These are phyloP conservation scores for Parambassis ranga DNA, from an alignment of 2,797 vertebrate genomes.

Conservation along the genomic window DNA sequence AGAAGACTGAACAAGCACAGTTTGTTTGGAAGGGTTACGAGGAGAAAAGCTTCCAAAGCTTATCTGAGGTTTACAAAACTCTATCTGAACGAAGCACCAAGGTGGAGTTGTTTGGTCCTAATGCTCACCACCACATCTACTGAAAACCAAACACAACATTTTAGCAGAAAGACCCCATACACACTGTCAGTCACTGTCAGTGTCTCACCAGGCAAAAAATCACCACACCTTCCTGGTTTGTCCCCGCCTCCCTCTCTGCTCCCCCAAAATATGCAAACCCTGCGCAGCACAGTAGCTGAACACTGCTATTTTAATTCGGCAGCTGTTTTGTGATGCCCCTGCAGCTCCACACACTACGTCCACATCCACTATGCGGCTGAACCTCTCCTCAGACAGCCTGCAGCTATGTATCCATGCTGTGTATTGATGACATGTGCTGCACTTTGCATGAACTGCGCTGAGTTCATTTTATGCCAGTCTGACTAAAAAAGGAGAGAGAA, in stretches of 20 bases:
- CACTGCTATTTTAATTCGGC: conserved; percentile 56
- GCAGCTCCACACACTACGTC: neutral
- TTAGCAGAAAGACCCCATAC: too few relatives aligned
- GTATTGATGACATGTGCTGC: conserved; percentile 11
- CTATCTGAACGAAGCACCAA: too few relatives aligned
- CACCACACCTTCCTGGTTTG: conserved; percentile 8
- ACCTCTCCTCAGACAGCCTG: neutral
- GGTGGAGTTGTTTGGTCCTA: too few relatives aligned
- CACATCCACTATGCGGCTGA: conserved; percentile 2
- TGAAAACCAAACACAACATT: too few relatives aligned
- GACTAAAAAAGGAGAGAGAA: neutral
- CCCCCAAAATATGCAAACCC: conserved; percentile 5
- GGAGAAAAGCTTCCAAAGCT: too few relatives aligned
- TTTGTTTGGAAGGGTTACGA: too few relatives aligned
- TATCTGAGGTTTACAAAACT: too few relatives aligned
- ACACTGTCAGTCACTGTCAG: too few relatives aligned
- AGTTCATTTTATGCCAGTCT: neutral
- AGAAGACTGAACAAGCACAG: too few relatives aligned
- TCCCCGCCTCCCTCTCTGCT: neutral
- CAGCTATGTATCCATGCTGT: neutral
- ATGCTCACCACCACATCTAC: too few relatives aligned
- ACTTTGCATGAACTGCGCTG: conserved; percentile 40
- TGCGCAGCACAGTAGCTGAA: conserved; percentile 27
- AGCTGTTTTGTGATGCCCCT: conserved; percentile 56
- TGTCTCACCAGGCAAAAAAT: conserved; percentile 47